Evolutionary conservation across 2,797 vertebrate genomes (phyloP).

Genomic region (Vultur gryphus): DNA sequence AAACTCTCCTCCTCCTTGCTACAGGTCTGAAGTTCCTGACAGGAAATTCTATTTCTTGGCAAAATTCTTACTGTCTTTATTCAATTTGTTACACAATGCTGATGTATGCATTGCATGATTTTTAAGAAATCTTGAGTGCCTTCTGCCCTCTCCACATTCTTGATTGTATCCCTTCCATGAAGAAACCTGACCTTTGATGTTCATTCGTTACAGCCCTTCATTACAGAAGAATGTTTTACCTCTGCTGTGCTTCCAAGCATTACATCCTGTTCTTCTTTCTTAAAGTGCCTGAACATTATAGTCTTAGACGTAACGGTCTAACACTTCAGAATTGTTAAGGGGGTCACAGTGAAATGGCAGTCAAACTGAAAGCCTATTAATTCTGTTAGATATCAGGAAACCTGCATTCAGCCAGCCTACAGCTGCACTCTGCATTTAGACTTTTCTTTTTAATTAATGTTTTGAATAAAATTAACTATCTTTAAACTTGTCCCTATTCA

Average conservation of each 20-base stretch:
- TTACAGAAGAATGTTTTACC: not conserved
- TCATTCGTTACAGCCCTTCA: not conserved
- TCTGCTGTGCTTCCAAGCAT: not conserved
- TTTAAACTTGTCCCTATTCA: not conserved
- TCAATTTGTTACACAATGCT: not conserved
- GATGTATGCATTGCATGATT: not conserved
- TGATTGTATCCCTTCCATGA: not conserved
- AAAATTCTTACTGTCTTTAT: not conserved
- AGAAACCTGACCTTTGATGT: not conserved
- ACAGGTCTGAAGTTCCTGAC: not conserved
- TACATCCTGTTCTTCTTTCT: not conserved
- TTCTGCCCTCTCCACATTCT: not conserved
- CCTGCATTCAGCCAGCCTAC: not conserved
- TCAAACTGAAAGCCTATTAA: not conserved
- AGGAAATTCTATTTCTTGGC: not conserved
- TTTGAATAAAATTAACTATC: not conserved
- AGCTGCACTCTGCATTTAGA: not conserved
- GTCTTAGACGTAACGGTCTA: not conserved
- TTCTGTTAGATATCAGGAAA: not conserved
- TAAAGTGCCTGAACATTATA: not conserved
- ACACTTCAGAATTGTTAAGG: not conserved
- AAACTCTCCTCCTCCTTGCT: not conserved
- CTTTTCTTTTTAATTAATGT: not conserved
- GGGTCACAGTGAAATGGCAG: not conserved
- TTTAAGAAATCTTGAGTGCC: not conserved